Base-by-base conservation (phyloP, 2,113 vertebrate species). In the Chinchilla lanigera region DNA sequence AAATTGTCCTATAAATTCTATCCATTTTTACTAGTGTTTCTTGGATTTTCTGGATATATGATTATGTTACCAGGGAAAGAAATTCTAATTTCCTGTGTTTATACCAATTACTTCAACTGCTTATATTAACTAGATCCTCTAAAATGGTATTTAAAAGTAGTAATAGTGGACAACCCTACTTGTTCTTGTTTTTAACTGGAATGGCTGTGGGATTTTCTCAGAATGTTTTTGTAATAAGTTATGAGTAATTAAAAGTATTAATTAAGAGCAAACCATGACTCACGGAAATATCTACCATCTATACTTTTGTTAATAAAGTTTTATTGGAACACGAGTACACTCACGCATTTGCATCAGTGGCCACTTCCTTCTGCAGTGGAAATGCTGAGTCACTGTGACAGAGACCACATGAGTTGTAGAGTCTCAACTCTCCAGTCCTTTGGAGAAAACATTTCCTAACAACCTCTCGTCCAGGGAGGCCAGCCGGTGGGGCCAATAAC, bases 251-350 rank as follows among this genome's bases (percentile, higher is more conserved):
- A 75, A 92, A 90, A 94, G 22, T 26, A 80, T 56, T 60, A 52
- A 16, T 85, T 38, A 80, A 33, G 10, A 83, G 12, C 26, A 90
- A 90, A 77, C n/a, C 8, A 50, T 44, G 52, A 35, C 9, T 69
- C 28, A 33, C 11, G 17, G 7, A 44, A 65, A 78, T 65, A 78
- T 90, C 58, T 13, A 11, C 54, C 58, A 95, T 7, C 30, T 80
- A 35, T 24, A 41, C n/a, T 95, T 92, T 77, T 84, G 10, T 92
- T 84, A 92, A 90, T 77, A 77, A 92, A 89, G 20, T 50, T 95
- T 92, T 86, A 58, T 20, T 85, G 82, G 33, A 81, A 87, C 44
- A 77, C 2, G 67, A 28, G 24, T 52, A 14, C 35, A 41, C 33
- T 19, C 63, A 14, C 61, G 52, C 58, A 65, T 13, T 30, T 65